Conservation (phyloP, 2,113 vertebrate genomes). For the Catharus bicknelli region DNA sequence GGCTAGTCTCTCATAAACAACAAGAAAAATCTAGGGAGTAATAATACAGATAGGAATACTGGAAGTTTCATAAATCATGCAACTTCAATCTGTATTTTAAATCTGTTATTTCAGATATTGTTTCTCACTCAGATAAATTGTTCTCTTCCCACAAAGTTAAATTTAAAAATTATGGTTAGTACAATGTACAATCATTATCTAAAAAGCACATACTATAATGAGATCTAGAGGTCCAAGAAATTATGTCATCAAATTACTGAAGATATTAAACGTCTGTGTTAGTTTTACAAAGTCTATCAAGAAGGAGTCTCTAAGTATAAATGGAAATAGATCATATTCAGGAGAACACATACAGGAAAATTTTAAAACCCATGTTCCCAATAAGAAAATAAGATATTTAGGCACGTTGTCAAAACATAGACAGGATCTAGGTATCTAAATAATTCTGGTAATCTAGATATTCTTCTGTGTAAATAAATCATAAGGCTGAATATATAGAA, state of each 20-base stretch:
- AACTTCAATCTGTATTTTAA: background rate
- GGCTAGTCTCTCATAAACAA: background rate
- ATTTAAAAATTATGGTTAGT: background rate
- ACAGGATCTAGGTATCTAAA: background rate
- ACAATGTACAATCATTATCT: background rate
- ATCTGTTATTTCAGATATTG: background rate
- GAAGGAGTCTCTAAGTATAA: background rate
- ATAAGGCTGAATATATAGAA: background rate
- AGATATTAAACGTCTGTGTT: conserved; percentile 36
- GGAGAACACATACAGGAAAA: background rate
- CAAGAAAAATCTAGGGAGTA: conserved; percentile 6
- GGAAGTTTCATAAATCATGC: background rate
- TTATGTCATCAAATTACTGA: background rate
- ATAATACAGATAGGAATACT: background rate
- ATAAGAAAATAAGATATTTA: background rate
- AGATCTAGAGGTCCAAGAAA: conserved; percentile 7
- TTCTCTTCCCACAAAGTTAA: background rate
- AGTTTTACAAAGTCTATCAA: conserved; percentile 13
- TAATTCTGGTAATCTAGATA: background rate
- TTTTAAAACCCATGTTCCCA: background rate
- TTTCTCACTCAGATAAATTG: conserved; percentile 10
- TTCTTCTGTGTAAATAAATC: background rate
- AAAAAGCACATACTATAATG: background rate
- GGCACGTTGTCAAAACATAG: background rate
- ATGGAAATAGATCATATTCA: background rate